A percentile compares a stretch with the other conserved stretches of the same genome.
Conservation (phyloP, 1,140 invertebrate genomes). For the Melipona quadrifasciata region DNA sequence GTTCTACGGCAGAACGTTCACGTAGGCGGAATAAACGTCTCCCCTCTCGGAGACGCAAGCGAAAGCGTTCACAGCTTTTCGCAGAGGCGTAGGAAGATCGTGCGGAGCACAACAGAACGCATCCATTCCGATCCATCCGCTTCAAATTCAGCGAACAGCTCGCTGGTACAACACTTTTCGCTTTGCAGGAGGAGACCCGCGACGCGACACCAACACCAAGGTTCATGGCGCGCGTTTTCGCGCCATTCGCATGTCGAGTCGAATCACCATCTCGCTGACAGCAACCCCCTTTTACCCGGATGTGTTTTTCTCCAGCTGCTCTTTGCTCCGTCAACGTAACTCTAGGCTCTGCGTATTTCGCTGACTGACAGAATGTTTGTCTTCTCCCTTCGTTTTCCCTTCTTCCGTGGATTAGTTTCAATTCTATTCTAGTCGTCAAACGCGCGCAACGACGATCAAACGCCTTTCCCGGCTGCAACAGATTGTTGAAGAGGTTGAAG, state of each 20-base stretch:
- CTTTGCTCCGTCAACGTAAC: background rate
- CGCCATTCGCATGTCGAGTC: background rate
- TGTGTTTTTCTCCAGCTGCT: background rate
- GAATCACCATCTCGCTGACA: background rate
- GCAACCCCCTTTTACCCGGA: background rate
- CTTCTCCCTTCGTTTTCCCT: too few species aligned
- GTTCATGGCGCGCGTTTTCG: background rate
- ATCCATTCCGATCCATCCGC: slow-evolving; percentile 17
- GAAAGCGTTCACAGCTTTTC: too few species aligned
- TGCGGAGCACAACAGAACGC: background rate
- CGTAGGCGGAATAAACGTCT: too few species aligned
- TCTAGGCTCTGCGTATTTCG: too few species aligned
- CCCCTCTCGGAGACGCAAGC: too few species aligned
- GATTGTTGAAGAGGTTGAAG: too few species aligned
- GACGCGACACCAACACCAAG: background rate
- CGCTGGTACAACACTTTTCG: slow-evolving; percentile 26
- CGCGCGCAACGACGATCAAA: too few species aligned
- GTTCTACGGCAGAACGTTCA: too few species aligned
- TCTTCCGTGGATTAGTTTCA: too few species aligned
- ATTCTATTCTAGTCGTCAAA: too few species aligned
- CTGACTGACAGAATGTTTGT: too few species aligned
- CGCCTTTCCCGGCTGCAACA: too few species aligned
- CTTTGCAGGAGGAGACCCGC: background rate
- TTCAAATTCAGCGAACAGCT: slow-evolving; percentile 5
- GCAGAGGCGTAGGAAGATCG: background rate